Percentiles rank a stretch among this genome's conserved stretches.
phyloP scores from a whole-genome alignment of 1,140 invertebrate species.

The Adelges cooleyi region DNA sequence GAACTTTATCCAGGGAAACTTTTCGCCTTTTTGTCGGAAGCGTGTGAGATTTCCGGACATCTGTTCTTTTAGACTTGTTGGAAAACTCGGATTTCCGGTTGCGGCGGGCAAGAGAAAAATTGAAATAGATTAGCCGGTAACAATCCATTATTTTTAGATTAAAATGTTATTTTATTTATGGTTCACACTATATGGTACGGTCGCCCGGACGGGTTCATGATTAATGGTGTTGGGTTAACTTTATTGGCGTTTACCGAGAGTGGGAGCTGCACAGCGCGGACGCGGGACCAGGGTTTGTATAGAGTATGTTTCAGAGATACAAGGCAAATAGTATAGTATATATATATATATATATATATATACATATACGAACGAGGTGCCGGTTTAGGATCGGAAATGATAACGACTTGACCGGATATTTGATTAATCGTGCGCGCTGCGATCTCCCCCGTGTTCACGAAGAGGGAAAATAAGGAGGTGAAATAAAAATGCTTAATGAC shows the following conservation, averaged over 20 bases:
- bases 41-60: constrained; percentile 15
- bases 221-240: constrained; percentile 20
- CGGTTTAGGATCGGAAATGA: constrained; percentile 27
- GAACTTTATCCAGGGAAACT: neutral
- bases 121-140: constrained; percentile 24
- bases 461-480: neutral
- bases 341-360: neutral
- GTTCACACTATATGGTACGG: neutral
- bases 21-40: neutral
- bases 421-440: constrained; percentile 15
- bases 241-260: neutral
- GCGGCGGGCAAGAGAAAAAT: constrained; percentile 2
- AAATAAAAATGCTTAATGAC: constrained; percentile 23
- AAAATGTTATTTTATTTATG: constrained; percentile 28
- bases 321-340: constrained; percentile 1
- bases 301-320: neutral
- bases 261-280: neutral
- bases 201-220: constrained; percentile 18
- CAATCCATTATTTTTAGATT: constrained; percentile 27
- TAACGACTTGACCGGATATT: constrained; percentile 23
- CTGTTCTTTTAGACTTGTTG: constrained; percentile 19
- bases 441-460: neutral
- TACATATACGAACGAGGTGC: neutral
- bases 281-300: neutral
- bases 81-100: constrained; percentile 26